Evolutionary conservation across 2,888 invertebrate species (phyloP).

Genomic region (Ochropleura leucogaster): DNA sequence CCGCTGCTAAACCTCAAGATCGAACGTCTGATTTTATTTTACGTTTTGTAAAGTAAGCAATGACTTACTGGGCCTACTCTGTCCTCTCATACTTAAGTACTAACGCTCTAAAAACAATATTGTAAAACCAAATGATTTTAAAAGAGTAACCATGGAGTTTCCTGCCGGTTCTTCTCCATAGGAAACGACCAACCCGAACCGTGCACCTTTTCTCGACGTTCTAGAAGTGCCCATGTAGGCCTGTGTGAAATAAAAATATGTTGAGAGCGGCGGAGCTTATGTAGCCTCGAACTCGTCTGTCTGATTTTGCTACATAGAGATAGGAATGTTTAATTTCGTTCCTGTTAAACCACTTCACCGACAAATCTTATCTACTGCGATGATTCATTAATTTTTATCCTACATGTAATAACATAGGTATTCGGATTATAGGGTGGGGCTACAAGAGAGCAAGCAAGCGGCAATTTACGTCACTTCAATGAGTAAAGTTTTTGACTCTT

Average conservation of each 20-base stretch:
- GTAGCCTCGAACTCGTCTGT: not conserved
- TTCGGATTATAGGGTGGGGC: not conserved
- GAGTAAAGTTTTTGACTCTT: slow-evolving; percentile 24
- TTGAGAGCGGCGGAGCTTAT: not conserved
- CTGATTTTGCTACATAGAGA: not conserved
- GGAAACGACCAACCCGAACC: no score
- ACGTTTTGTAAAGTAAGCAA: no score
- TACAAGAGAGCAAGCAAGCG: not conserved
- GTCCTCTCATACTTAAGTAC: no score
- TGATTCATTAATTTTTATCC: slow-evolving; percentile 50
- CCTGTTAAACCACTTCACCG: slow-evolving; percentile 26
- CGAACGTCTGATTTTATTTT: no score
- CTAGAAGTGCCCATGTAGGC: no score
- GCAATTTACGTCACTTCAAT: slow-evolving; percentile 24
- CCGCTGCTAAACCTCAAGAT: not conserved
- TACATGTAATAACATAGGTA: slow-evolving; percentile 25
- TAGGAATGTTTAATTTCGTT: slow-evolving; percentile 19
- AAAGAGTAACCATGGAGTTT: no score
- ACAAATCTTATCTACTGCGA: slow-evolving; percentile 38
- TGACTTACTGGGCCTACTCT: no score
- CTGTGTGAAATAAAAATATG: no score
- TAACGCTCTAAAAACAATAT: no score
- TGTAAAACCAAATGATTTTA: no score
- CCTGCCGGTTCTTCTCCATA: no score
- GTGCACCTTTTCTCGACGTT: no score